Evolutionary conservation across 2,113 vertebrate species (phyloP).

Genomic region (Isichthys henryi): DNA sequence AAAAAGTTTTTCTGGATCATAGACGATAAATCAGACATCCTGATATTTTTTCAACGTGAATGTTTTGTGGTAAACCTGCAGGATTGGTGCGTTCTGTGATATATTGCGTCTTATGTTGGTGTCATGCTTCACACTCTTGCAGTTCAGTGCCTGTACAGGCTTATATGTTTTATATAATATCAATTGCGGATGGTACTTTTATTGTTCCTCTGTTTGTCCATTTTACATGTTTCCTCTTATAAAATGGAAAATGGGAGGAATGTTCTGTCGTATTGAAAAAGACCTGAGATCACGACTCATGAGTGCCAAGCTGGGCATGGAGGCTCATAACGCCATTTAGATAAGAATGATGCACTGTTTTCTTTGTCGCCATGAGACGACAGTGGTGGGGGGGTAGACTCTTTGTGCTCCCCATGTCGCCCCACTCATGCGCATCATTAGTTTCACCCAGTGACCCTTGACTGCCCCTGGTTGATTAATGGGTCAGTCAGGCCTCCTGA

Average conservation of each 20-base stretch:
- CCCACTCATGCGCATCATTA: conserved; percentile 43
- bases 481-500: background rate
- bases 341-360: conserved; percentile 46
- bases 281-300: background rate
- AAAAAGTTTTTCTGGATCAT: background rate
- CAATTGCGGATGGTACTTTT: background rate
- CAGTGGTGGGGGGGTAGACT: conserved; percentile 10
- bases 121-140: background rate
- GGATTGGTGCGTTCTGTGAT: background rate
- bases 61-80: background rate
- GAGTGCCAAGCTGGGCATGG: background rate
- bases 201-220: background rate
- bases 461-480: conserved; percentile 30
- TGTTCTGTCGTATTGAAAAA: background rate
- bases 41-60: background rate
- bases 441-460: conserved; percentile 30
- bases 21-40: background rate
- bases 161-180: background rate
- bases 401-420: conserved; percentile 28
- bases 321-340: conserved; percentile 30
- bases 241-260: background rate
- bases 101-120: background rate
- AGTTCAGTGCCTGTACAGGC: background rate
- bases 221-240: background rate
- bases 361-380: conserved; percentile 35